These are phyloP conservation scores for Laothoe populi DNA, from an alignment of 2,888 invertebrate genomes.

Conservation along the genomic window DNA sequence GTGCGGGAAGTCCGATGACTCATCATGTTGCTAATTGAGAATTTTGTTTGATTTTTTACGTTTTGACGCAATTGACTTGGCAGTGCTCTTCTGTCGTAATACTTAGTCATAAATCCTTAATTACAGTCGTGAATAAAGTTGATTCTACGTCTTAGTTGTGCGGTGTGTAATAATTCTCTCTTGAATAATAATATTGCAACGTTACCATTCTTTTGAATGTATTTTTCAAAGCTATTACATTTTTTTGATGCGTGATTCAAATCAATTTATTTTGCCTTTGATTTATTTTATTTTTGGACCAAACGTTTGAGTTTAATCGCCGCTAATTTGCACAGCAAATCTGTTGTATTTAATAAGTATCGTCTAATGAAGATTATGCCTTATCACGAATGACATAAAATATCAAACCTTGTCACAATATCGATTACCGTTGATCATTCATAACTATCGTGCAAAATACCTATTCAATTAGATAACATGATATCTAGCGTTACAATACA, in stretches of 20 bases:
- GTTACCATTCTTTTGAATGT: conserved; percentile 5
- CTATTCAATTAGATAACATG: not conserved
- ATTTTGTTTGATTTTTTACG: conserved; percentile 40
- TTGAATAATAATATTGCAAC: not conserved
- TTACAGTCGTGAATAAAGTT: conserved; percentile 26
- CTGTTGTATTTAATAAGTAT: not conserved
- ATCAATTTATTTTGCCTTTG: not conserved
- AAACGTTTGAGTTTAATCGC: not conserved
- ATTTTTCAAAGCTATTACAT: not conserved
- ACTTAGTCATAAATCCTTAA: conserved; percentile 36
- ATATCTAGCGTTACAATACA: not conserved
- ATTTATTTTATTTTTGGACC: not conserved
- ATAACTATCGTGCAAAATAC: not conserved
- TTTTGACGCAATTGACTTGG: conserved; percentile 46
- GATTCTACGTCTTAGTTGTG: conserved; percentile 24
- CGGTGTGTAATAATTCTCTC: conserved; percentile 19
- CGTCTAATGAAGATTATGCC: not conserved
- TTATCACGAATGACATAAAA: not conserved
- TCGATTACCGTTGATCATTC: not conserved
- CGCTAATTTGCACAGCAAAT: not conserved
- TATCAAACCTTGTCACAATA: not conserved
- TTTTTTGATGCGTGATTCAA: not conserved
- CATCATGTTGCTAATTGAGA: conserved; percentile 35
- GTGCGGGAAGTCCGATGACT: conserved; percentile 48
- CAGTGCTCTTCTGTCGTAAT: conserved; percentile 37